Evolutionary conservation across 1,140 invertebrate genomes (phyloP), one percentile per base, ranked within the genome.

Genomic region (Schlechtendalia chinensis): DNA sequence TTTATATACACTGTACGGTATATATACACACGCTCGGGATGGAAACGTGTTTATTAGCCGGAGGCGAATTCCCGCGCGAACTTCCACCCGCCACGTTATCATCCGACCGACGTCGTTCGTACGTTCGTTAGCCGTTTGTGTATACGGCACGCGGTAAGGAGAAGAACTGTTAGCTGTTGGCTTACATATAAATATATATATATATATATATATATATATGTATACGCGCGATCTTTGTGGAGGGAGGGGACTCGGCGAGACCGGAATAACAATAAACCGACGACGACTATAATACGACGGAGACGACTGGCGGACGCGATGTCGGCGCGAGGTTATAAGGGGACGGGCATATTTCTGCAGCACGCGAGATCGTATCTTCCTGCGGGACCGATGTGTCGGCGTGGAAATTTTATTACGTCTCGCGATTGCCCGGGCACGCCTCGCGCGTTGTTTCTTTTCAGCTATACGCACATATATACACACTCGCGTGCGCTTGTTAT

Each of bases 231-330:
- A 74, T 74, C 71, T 74, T 74, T 74, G 47, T 50, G 56, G 22
- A 59, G 54, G 19, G 19, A 56, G 54, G 19, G 32, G 72, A 17
- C 12, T 77, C 54, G 32, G 32, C 32, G 74, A 54, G 74, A 77
- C 74, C 74, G 32, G 74, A 77, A 77, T 77, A 77, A 77, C 74
- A 77, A 77, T 77, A 77, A 77, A 77, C 74, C 14, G 8, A 29
- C 59, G 59, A 29, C 59, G 22, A 6, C 67, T 12, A n/a, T n/a
- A n/a, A n/a, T n/a, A 1, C 71, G 19, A 16, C 53, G 16, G 3
- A 53, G 29, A 19, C 2, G 4, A 53, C 22, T 39, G 5, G n/a
- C 22, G 39, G 53, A 32, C 2, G 32, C n/a, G 32, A 65, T 29
- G 22, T 27, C 45, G 16, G 6, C 27, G 32, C 32, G 32, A 39